Conservation (phyloP, 2,888 invertebrate species). For the Lasioglossum marginatum region DNA sequence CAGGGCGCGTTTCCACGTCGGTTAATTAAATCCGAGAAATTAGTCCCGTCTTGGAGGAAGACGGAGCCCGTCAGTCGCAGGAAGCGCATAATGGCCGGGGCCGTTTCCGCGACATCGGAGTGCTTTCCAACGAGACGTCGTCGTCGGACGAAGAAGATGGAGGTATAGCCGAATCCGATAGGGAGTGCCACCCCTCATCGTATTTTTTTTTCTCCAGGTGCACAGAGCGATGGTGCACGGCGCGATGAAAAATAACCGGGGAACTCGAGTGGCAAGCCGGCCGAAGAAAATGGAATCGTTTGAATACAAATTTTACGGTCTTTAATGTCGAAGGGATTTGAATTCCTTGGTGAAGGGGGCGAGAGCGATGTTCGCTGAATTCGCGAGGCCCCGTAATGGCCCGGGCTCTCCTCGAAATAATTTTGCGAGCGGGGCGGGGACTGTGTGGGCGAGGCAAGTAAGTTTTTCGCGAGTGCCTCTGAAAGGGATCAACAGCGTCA, state of each 20-base stretch:
- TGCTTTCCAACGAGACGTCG: constrained; percentile 29
- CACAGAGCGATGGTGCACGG: not conserved
- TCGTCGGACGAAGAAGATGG: not conserved
- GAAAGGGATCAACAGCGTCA: constrained; percentile 50
- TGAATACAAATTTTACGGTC: constrained; percentile 49
- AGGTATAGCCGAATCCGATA: not conserved
- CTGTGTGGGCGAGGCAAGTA: not conserved
- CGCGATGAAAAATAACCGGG: constrained; percentile 34
- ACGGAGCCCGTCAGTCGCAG: constrained; percentile 60
- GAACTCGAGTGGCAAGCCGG: constrained; percentile 4
- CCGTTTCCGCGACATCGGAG: constrained; percentile 44
- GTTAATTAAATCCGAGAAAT: constrained; percentile 68
- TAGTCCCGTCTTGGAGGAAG: constrained; percentile 50
- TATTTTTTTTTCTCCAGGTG: not conserved
- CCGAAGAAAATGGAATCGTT: constrained; percentile 30
- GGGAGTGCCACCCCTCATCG: not conserved
- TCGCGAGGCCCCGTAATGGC: constrained; percentile 29
- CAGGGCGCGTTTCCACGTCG: constrained; percentile 34
- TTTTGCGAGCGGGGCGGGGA: constrained; percentile 25
- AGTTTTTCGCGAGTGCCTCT: constrained; percentile 28
- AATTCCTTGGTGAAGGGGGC: constrained; percentile 7
- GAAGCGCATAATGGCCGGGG: constrained; percentile 47
- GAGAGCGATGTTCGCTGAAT: constrained; percentile 11
- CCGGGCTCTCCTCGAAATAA: constrained; percentile 37
- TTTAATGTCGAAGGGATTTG: constrained; percentile 39